Evolutionary conservation across 2,888 invertebrate genomes (phyloP), one percentile per base, ranked within the genome.

Genomic region (Schrankia costaestrigalis): DNA sequence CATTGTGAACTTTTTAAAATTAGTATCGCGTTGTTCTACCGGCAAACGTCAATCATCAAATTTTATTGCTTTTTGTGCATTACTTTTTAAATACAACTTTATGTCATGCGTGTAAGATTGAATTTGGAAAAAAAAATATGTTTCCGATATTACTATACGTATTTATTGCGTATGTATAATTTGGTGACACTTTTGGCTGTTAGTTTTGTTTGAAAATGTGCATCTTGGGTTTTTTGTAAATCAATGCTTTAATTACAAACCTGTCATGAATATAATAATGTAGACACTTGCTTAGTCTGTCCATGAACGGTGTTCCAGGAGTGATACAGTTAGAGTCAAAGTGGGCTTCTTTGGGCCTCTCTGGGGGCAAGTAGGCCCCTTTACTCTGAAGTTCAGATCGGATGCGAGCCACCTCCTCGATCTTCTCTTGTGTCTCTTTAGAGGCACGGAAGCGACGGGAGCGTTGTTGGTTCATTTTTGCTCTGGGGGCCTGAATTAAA

Each of bases 301-400:
- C 96, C 98, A 98, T 98, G 71, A 98, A 98, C 0, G 97, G 97
- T 3, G 99, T 98, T n/a, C 99, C 98, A 0, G 99, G 99, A 0
- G 99, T 99, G 65, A 99, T 99, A 71, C 99, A 99, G 79, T 99
- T 99, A 34, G 97, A 97, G 79, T 99, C 99, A 77, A 99, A 99
- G 82, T 98, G 97, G 23, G 95, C 95, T 54, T 93, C 95, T 64
- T 96, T 95, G 0, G 94, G 92, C 80, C 97, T 98, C 66, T 95
- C 94, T 0, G 95, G 94, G 0, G 97, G 97, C 31, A 97, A 77
- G 51, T 90, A 88, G 9, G 92, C 93, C 0, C 96, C 96, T 65
- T 93, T 93, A 1, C 89, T 78, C 31, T 90, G 69, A 18, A 97
- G 82, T 58, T 95, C 95, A 0, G 91, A 90, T 11, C 96, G 90